Conservation (phyloP, 2,797 vertebrate species). For the Buphagus erythrorhynchus region DNA sequence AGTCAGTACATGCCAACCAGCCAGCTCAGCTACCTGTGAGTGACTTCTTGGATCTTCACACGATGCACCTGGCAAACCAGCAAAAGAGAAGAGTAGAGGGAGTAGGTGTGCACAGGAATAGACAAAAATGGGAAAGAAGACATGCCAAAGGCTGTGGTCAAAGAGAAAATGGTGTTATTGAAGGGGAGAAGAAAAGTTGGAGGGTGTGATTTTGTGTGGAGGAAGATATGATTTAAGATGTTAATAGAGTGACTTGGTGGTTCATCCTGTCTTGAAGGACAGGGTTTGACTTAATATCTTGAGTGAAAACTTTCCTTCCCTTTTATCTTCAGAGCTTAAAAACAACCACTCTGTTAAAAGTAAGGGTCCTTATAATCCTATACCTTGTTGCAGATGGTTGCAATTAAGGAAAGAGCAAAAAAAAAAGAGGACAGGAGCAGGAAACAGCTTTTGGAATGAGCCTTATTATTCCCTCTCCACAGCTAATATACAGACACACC, state of each 20-base stretch:
- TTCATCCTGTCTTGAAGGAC: neutral
- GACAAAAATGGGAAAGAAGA: neutral
- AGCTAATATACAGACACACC: neutral
- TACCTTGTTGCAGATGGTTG: neutral
- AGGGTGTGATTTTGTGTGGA: neutral
- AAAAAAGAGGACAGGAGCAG: neutral
- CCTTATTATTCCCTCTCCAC: neutral
- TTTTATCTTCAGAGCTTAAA: neutral
- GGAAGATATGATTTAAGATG: neutral
- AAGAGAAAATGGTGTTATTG: neutral
- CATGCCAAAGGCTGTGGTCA: neutral
- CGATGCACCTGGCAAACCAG: neutral
- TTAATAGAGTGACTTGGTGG: neutral
- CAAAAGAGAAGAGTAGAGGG: neutral
- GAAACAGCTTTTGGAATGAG: neutral
- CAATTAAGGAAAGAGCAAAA: neutral
- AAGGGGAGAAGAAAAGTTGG: neutral
- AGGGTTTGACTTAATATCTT: neutral
- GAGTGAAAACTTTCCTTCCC: neutral
- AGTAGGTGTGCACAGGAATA: neutral
- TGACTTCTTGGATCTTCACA: neutral
- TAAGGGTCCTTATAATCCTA: neutral
- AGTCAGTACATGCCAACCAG: neutral
- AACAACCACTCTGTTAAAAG: neutral
- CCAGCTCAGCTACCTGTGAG: conserved; percentile 27